Evolutionary conservation across 2,113 vertebrate genomes (phyloP).

Genomic region (Clarias gariepinus): DNA sequence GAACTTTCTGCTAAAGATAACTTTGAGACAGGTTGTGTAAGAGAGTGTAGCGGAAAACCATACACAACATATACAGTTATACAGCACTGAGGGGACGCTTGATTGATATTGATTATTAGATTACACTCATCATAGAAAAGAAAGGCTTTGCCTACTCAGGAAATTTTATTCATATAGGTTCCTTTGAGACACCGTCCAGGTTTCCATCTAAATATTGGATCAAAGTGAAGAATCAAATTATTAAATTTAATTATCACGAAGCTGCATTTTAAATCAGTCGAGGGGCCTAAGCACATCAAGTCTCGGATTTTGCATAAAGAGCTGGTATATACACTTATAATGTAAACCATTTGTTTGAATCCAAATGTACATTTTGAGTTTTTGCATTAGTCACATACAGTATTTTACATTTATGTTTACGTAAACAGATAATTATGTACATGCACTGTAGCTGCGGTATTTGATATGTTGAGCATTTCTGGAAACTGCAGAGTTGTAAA

Average conservation of each 20-base stretch:
- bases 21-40: not conserved
- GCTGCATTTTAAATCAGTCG: not conserved
- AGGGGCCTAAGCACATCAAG: not conserved
- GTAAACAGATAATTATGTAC: not conserved
- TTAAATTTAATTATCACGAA: not conserved
- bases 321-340: not conserved
- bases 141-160: not conserved
- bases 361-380: not conserved
- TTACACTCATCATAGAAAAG: not conserved
- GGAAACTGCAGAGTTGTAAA: not conserved
- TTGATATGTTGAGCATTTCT: too few relatives aligned
- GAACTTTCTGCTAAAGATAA: not conserved
- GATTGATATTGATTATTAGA: conserved; percentile 13
- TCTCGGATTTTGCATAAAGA: not conserved
- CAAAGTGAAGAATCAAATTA: not conserved
- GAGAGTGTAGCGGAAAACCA: not conserved
- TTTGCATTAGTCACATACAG: not conserved
- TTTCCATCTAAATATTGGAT: not conserved
- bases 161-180: not conserved
- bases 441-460: too few relatives aligned
- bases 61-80: not conserved
- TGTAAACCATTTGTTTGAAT: not conserved
- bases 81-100: too few relatives aligned
- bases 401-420: not conserved
- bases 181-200: not conserved